Percentiles rank a stretch among this genome's conserved stretches.
Conservation (phyloP, 1,140 invertebrate species). For the Diorhabda sublineata region DNA sequence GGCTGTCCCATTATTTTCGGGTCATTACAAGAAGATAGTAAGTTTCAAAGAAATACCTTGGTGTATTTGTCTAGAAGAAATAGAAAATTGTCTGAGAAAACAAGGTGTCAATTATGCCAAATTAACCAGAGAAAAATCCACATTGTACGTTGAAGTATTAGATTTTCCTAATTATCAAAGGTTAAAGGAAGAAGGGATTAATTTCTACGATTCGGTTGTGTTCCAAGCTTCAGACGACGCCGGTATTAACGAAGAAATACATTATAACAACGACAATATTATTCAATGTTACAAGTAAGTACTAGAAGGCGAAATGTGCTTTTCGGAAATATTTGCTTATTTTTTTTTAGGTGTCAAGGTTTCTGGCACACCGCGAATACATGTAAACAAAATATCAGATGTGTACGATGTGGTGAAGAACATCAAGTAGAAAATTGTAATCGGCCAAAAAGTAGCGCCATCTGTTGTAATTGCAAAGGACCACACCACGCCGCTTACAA, state of each 20-base stretch:
- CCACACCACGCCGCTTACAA: slow-evolving; percentile 52
- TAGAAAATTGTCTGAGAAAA: slow-evolving; percentile 20
- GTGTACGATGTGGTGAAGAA: slow-evolving; percentile 53
- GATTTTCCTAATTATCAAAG: slow-evolving; percentile 20
- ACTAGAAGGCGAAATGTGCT: too few relatives aligned
- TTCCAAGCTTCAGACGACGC: slow-evolving; percentile 21
- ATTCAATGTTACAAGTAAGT: slow-evolving; percentile 28
- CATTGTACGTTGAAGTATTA: slow-evolving; percentile 22
- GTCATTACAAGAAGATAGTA: slow-evolving; percentile 17
- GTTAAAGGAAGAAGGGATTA: slow-evolving; percentile 26
- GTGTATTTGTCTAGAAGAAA: slow-evolving; percentile 27
- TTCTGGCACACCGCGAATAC: slow-evolving; percentile 56
- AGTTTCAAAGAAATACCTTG: slow-evolving; percentile 29
- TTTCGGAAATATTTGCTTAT: background rate
- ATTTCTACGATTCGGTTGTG: slow-evolving; percentile 25
- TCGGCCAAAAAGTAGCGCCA: slow-evolving; percentile 49
- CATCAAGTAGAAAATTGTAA: slow-evolving; percentile 52
- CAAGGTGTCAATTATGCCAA: slow-evolving; percentile 21
- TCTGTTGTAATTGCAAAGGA: slow-evolving; percentile 54
- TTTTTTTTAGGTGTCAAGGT: slow-evolving; percentile 48
- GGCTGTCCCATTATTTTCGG: slow-evolving; percentile 14
- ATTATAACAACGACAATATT: slow-evolving; percentile 23
- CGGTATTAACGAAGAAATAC: slow-evolving; percentile 11
- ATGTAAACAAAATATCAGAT: slow-evolving; percentile 50
- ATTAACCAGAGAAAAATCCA: slow-evolving; percentile 15